Evolutionary conservation across 2,113 vertebrate genomes (phyloP).

Genomic region (Melanotaenia duboulayi): DNA sequence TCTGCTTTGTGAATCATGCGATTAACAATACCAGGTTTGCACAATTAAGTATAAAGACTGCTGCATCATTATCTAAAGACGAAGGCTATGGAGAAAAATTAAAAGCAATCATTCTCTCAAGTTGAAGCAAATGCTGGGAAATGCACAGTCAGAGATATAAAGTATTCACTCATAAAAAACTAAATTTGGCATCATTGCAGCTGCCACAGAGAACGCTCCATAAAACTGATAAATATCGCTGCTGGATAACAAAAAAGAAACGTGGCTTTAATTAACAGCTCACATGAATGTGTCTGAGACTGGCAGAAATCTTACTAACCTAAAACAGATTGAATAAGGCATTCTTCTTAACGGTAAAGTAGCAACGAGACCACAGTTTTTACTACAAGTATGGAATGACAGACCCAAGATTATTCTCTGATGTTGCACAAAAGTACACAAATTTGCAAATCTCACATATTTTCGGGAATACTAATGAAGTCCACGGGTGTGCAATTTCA

Average conservation of each 20-base stretch:
- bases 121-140: conserved; percentile 49
- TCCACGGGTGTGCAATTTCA: not conserved
- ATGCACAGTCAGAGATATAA: conserved; percentile 34
- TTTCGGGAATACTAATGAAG: not conserved
- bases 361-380: conserved; percentile 23
- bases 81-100: conserved; percentile 8
- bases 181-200: conserved; percentile 54
- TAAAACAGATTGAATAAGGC: conserved; percentile 70
- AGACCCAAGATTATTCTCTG: not conserved
- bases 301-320: conserved; percentile 61
- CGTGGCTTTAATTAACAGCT: conserved; percentile 69
- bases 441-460: not conserved
- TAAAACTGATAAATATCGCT: conserved; percentile 65
- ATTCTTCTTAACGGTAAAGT: conserved; percentile 38
- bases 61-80: conserved; percentile 19
- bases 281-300: conserved; percentile 55
- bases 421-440: not conserved
- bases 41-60: not conserved
- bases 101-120: conserved; percentile 31
- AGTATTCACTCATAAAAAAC: conserved; percentile 60
- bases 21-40: conserved; percentile 31
- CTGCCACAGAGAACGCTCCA: conserved; percentile 63
- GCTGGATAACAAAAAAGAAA: conserved; percentile 62
- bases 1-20: conserved; percentile 62
- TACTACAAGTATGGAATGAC: conserved; percentile 5